Conservation (phyloP, 2,797 vertebrate species). For the Argentina silus region DNA sequence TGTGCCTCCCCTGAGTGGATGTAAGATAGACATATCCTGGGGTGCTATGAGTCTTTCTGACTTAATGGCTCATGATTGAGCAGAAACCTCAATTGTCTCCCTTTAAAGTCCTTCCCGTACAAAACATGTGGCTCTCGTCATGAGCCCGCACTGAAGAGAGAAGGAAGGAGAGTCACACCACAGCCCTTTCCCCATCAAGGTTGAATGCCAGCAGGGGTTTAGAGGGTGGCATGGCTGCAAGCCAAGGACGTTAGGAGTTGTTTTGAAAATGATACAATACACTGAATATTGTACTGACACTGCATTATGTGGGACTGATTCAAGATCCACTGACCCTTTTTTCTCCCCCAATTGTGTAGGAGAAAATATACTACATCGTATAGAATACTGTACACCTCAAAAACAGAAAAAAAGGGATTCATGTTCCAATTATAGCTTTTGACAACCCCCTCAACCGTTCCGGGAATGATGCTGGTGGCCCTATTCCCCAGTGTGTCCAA, state of each 20-base stretch:
- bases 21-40: no score
- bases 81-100: neutral
- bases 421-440: conserved; percentile 56
- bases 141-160: neutral
- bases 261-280: neutral
- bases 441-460: conserved; percentile 38
- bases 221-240: no score
- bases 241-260: neutral
- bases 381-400: conserved; percentile 2
- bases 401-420: conserved; percentile 24
- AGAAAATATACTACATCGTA: conserved; percentile 27
- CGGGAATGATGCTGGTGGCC: conserved; percentile 27
- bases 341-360: conserved; percentile 53
- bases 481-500: conserved; percentile 39
- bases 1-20: no score
- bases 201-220: no score
- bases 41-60: no score
- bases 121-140: neutral
- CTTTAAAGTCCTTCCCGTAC: neutral
- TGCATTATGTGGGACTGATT: conserved; percentile 45
- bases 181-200: neutral
- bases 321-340: conserved; percentile 50
- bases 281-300: neutral
- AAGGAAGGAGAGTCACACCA: neutral
- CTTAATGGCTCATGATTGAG: no score